phyloP scores from a whole-genome alignment of 2,888 invertebrate genomes.

The Trachelus iudaicus region DNA sequence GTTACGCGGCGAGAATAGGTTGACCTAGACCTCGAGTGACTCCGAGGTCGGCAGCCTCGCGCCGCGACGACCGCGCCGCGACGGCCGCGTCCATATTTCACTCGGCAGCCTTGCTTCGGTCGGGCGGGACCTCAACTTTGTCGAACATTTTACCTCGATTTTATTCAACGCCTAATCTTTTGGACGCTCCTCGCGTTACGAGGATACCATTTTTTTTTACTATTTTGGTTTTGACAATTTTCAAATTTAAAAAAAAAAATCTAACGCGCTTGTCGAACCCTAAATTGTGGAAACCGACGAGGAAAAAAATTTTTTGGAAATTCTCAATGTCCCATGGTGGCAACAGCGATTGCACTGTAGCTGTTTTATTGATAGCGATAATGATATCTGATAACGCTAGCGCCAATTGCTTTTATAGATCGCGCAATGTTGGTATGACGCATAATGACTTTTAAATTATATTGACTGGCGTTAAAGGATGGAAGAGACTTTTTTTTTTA shows the following conservation, averaged over 20 bases:
- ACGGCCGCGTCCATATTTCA: slow-evolving; percentile 39
- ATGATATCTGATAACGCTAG: background rate
- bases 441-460: background rate
- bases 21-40: slow-evolving; percentile 51
- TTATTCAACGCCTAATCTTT: background rate
- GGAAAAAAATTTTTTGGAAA: background rate
- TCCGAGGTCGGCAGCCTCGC: slow-evolving; percentile 44
- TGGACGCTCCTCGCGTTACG: too few species aligned
- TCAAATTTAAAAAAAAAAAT: too few species aligned
- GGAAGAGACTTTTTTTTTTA: background rate
- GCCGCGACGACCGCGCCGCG: slow-evolving; percentile 12
- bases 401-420: background rate
- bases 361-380: background rate
- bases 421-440: too few species aligned
- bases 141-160: background rate
- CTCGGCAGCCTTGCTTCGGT: slow-evolving; percentile 19
- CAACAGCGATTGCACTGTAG: background rate
- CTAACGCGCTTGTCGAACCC: fast-evolving
- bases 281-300: background rate
- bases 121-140: background rate
- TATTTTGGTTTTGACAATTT: too few species aligned
- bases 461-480: background rate
- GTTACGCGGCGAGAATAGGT: slow-evolving; percentile 46
- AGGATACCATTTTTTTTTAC: too few species aligned
- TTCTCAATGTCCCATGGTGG: background rate